Conservation (phyloP, 2,888 invertebrate genomes). For the Panopea generosa region DNA sequence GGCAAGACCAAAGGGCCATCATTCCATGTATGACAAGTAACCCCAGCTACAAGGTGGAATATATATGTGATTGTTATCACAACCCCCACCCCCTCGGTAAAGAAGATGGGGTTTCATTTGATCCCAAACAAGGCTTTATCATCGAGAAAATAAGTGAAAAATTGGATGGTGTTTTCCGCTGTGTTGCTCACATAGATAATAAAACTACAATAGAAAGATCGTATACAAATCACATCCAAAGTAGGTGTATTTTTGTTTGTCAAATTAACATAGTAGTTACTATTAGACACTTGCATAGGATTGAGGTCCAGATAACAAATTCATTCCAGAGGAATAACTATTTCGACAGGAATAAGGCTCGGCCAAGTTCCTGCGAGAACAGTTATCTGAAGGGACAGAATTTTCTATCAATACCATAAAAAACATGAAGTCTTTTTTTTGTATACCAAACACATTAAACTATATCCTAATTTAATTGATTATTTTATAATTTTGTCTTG, state of each 20-base stretch:
- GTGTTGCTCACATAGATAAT: constrained; percentile 43
- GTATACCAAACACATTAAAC: no score
- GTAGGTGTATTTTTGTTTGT: constrained; percentile 15
- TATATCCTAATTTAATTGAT: no score
- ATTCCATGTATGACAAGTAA: constrained; percentile 68
- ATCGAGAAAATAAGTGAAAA: constrained; percentile 60
- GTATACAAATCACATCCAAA: constrained; percentile 11
- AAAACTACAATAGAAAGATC: constrained; percentile 3
- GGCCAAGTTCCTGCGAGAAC: no score
- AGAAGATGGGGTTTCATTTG: constrained; percentile 60
- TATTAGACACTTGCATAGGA: no score
- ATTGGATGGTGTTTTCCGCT: constrained; percentile 64
- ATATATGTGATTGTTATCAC: not conserved
- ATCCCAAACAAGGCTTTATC: constrained; percentile 64
- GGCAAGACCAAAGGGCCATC: constrained; percentile 36
- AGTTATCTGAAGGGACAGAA: no score
- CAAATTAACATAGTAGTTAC: not conserved
- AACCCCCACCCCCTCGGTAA: not conserved
- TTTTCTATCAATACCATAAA: no score
- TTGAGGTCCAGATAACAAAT: no score
- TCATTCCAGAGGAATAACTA: no score
- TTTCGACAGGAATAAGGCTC: no score
- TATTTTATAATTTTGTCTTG: no score
- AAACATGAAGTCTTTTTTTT: no score
- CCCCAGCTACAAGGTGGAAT: constrained; percentile 62